Base-by-base conservation (phyloP, 2,888 invertebrate genomes). In the Limnephilus lunatus region DNA sequence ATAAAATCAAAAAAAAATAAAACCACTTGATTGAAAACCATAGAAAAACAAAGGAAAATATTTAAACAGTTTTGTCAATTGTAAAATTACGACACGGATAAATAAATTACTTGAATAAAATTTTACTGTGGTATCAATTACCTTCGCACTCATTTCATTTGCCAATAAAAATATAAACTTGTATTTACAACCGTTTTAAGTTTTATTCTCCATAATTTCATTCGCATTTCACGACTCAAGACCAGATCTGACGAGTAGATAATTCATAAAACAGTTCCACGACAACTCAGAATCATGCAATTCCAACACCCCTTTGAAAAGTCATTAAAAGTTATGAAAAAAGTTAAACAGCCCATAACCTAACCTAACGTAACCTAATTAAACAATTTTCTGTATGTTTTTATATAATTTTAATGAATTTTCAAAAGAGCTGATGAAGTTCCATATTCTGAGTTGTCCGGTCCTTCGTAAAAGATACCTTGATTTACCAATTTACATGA, bases 111-210 rank as follows among this genome's bases (percentile, higher is more conserved):
- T 68, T 5, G 25, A 25, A 25, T 85, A 85, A 39, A 15, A 85
- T 85, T 85, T 44, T 44, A 85, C 1, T 35, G 35, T n/a, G 4
- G 25, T 85, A 25, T 85, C 85, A 85, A 35, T 85, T 85, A n/a
- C 25, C 35, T 85, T 32, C n/a, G 32, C 19, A 85, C 35, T 35
- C 9, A 35, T 85, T 85, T 25, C 3, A 0, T 2, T 82, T 31
- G 44, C 4, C 85, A 44, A 85, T 44, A 39, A 85, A 85, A 35
- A 85, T 25, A 39, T 85, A 44, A n/a, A 25, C n/a, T 44, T 44
- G 14, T 85, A 44, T 85, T 35, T 85, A 44, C 85, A 39, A 44
- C 44, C 39, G n/a, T 82, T 82, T 31, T 82, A 31, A 82, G 30
- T 82, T 31, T 31, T 82, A 82, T 31, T 82, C 31, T 32, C 31